Conservation (phyloP, 2,888 invertebrate genomes). For the Leistus spinibarbis region DNA sequence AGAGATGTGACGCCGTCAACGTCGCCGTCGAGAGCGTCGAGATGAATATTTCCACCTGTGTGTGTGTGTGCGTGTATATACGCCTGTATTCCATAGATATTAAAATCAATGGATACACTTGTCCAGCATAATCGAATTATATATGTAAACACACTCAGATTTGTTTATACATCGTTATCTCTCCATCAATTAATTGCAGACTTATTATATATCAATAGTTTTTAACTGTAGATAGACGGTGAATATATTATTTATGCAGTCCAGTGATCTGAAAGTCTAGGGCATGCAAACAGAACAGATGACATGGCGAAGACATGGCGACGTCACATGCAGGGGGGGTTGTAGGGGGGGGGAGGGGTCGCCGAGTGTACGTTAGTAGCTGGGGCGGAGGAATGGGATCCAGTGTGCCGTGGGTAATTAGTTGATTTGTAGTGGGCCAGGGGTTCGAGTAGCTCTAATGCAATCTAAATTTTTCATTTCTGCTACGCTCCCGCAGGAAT, state of each 20-base stretch:
- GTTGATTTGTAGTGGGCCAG: constrained; percentile 61
- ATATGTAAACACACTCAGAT: no score
- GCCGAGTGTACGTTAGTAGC: neutral
- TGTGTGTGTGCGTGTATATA: no score
- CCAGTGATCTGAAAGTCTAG: no score
- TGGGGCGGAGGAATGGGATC: constrained; percentile 43
- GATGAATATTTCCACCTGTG: neutral
- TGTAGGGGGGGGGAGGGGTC: no score
- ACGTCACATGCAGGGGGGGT: constrained; percentile 18
- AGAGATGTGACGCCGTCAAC: constrained; percentile 43
- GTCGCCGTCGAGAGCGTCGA: neutral
- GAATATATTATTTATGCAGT: no score
- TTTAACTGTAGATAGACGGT: no score
- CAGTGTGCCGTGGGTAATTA: constrained; percentile 58
- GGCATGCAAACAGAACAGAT: neutral
- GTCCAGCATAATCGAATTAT: no score
- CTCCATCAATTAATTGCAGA: no score
- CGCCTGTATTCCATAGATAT: no score
- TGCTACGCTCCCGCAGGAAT: constrained; percentile 48
- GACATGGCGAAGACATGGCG: constrained; percentile 14
- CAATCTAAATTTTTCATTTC: constrained; percentile 61
- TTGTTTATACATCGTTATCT: no score
- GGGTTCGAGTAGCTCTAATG: constrained; percentile 58
- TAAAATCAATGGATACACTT: no score
- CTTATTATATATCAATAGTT: no score